A percentile compares a stretch with the other conserved stretches of the same genome.
Conservation (phyloP, 2,888 invertebrate species). For the Xestia sexstrigata region DNA sequence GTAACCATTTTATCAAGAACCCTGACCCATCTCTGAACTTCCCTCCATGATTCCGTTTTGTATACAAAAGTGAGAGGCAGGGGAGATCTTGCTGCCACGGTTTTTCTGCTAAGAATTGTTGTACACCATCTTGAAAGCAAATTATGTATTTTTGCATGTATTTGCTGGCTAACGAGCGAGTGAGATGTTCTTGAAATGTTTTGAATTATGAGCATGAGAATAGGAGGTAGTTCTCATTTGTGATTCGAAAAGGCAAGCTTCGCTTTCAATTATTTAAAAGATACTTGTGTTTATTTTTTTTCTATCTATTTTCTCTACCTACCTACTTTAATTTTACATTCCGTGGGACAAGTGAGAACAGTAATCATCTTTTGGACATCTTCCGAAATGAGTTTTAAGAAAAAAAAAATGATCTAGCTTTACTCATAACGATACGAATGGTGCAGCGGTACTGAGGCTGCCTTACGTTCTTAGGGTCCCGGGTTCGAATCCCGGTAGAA, state of each 20-base stretch:
- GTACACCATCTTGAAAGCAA: conserved; percentile 81
- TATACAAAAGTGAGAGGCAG: conserved; percentile 27
- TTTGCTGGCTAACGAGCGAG: conserved; percentile 69
- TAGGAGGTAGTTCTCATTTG: background rate
- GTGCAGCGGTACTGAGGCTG: no score
- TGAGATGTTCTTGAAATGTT: conserved; percentile 55
- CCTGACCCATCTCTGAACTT: conserved; percentile 42
- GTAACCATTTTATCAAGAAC: conserved; percentile 75
- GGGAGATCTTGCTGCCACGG: conserved; percentile 72
- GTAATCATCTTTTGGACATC: background rate
- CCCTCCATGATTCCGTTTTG: conserved; percentile 9
- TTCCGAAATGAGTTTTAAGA: background rate
- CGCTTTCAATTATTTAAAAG: background rate
- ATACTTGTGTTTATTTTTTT: no score
- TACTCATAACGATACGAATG: no score
- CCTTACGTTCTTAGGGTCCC: no score
- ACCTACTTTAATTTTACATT: no score
- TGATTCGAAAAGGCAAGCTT: background rate
- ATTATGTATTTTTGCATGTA: conserved; percentile 79
- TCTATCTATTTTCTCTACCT: no score
- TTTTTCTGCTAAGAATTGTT: conserved; percentile 78
- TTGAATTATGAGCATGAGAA: conserved; percentile 34
- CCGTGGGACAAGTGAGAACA: background rate
- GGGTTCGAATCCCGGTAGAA: no score
- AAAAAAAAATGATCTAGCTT: background rate